A percentile compares a stretch with the other conserved stretches of the same genome.
phyloP scores from a whole-genome alignment of 2,797 vertebrate species.

The Sebastes cheni region DNA sequence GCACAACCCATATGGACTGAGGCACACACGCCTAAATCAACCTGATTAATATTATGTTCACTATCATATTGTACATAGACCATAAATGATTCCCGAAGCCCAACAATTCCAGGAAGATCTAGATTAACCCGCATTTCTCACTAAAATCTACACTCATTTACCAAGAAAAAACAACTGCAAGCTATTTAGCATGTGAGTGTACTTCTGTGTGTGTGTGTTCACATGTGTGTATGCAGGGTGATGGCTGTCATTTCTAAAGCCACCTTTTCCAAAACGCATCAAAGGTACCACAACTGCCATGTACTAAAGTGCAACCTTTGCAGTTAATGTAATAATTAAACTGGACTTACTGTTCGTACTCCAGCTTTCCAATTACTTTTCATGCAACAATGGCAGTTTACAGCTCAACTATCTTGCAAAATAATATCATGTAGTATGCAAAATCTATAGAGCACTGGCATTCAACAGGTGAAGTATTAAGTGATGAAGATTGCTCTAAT shows the following conservation, averaged over 20 bases:
- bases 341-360: too few relatives aligned
- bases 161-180: background rate
- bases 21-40: background rate
- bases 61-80: background rate
- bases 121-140: background rate
- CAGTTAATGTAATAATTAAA: too few relatives aligned
- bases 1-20: background rate
- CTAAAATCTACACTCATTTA: background rate
- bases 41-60: conserved; percentile 11
- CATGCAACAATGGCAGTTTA: background rate
- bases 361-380: too few relatives aligned
- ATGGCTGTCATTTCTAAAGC: background rate
- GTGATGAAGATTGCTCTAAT: too few relatives aligned
- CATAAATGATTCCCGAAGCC: background rate
- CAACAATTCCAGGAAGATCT: background rate
- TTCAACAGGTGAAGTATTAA: too few relatives aligned
- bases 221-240: background rate
- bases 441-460: background rate
- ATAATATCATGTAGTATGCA: background rate
- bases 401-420: background rate
- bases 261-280: background rate
- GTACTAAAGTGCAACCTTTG: background rate
- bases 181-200: background rate
- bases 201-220: background rate
- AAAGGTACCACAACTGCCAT: too few relatives aligned